Base-by-base conservation (phyloP, 2,888 invertebrate species). In the Dasysyrphus tricinctus region DNA sequence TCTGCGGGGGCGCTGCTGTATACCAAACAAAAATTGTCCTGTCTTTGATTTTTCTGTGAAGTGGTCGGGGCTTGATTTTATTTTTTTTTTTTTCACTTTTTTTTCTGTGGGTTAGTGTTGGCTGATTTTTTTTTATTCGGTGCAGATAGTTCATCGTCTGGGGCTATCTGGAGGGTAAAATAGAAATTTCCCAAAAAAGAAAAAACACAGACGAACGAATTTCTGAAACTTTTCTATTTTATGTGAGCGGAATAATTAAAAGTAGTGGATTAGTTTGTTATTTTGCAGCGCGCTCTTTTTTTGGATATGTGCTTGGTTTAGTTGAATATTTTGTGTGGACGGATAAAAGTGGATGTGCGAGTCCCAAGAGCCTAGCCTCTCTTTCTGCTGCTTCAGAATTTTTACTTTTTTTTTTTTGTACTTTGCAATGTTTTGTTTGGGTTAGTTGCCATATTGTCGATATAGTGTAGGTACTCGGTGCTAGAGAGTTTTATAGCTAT, bases 161-260 rank as follows among this genome's bases (percentile, higher is more conserved):
- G 61, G 76, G 80, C 59, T 74, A 14, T 56, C 67, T 47, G 11
- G 44, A 74, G 61, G 69, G 49, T 0, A 47, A 32, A 72, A 54
- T 1, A 42, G 16, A 16, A 16, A 59, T 29, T 5, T n/a, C n/a
- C n/a, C n/a, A 12, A 34, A 34, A 32, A n/a, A 44, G 42, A 47
- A 51, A 49, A 51, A 39, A 51, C 5, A 39, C 69, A 39, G 24
- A 69, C 69, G 39, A 69, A 69, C 54, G 54, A 69, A 69, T 69
- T 67, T 73, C 65, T 63, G 70, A 81, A 84, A 84, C 67, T 81
- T 75, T 86, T 86, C 75, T 78, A 75, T 82, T 78, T 78, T 82
- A 83, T 83, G 87, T 87, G 87, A 87, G 83, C 78, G 63, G 87
- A 87, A 87, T 87, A 87, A 87, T 87, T 83, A 83, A 87, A 87